Percentiles rank a stretch among this genome's conserved stretches.
Conservation (phyloP, 1,140 invertebrate species). For the Alviniconcha marisindica region DNA sequence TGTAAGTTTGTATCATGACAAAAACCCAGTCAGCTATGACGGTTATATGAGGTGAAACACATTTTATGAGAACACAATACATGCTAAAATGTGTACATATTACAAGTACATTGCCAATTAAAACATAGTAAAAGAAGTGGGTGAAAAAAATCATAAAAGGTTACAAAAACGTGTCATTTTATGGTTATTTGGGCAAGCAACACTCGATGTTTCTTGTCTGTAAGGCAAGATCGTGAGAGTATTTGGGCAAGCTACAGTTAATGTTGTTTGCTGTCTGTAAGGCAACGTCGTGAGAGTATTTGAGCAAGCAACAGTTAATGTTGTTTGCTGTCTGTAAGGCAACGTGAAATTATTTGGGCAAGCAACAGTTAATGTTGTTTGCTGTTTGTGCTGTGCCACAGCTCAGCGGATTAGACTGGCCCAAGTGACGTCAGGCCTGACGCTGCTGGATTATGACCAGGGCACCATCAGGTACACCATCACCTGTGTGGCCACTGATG, state of each 20-base stretch:
- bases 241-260: no score
- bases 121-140: not conserved
- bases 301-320: not conserved
- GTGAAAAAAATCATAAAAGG: not conserved
- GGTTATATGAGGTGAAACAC: no score
- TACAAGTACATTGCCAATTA: not conserved
- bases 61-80: no score
- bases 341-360: not conserved
- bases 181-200: not conserved
- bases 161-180: not conserved
- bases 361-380: not conserved
- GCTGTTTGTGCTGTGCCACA: no score
- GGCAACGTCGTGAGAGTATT: not conserved
- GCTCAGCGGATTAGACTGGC: not conserved
- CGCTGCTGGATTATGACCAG: not conserved
- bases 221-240: not conserved
- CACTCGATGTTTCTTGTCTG: not conserved
- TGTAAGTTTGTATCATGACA: not conserved
- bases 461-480: not conserved
- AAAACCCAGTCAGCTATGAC: not conserved
- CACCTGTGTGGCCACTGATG: constrained; percentile 11
- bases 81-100: no score
- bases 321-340: not conserved
- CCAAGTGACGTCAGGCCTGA: not conserved
- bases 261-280: no score